Evolutionary conservation across 30 jellyfish, hydroid and myxozoan genomes (phyloP), one percentile per base, ranked within the genome.

Genomic region (Pelagia noctiluca): DNA sequence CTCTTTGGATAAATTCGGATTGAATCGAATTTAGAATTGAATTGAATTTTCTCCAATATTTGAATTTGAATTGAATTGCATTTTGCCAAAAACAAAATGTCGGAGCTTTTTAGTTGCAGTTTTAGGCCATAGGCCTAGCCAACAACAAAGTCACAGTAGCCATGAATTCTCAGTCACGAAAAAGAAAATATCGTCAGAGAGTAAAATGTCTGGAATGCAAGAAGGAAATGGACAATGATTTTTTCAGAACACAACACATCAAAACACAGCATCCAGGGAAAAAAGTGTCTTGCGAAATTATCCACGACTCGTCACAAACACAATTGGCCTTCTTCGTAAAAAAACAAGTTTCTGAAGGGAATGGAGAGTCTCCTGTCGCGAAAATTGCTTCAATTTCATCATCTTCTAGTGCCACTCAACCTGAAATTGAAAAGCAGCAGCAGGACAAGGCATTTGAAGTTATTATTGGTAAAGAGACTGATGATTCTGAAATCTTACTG

Each of bases 181-280:
- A 52, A 52, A 70, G 82, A 36, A 70, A 35, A 70, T 34, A 70
- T 70, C 82, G 82, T 33, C 32, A 26, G 25, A 70, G 32, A 37
- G 38, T 70, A 3, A 70, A 70, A 70, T 70, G 82, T 46, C 67
- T 70, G 36, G 66, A 70, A 37, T 70, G 67, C 50, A 24, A 70
- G 82, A 52, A 52, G 68, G 68, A 19, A 52, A 52, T 52, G 68
- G 68, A 52, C 68, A 52, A 52, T 52, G 26, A 52, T 52, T 52
- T 52, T 52, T 52, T 52, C 26, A 19, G 21, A 52, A 52, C 68
- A 5, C 68, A 52, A 52, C 68, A 52, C 68, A 52, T 52, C 21
- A 52, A 52, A 52, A 4, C 68, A 52, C 68, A 52, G 68, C 26
- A 52, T 52, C 68, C 68, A 52, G 68, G 68, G 21, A 52, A 52